Base-by-base conservation (phyloP, 2,888 invertebrate genomes). In the Zonitis immaculata region DNA sequence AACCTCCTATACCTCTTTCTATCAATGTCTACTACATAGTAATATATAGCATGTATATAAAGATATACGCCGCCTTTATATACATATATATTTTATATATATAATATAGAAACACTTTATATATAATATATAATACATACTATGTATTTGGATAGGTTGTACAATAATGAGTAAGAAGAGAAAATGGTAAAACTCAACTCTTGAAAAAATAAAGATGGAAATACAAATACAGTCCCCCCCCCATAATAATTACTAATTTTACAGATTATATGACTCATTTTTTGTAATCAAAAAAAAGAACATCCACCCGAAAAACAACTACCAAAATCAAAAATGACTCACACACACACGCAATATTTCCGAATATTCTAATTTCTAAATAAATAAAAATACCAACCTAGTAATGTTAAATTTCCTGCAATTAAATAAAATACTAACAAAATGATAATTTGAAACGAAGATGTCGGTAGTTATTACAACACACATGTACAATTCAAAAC, bases 21-120 rank as follows among this genome's bases (percentile, higher is more conserved):
- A 35, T 35, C 35, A 35, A 35, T 35, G 35, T 35, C 35, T 35
- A 35, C 35, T 35, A 35, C 16, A 35, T 32, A 30, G 3, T 16
- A 16, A 35, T 18, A 35, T 35, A 35, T 35, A 35, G 49, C 57
- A 49, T 47, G 47, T 14, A 35, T 35, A 35, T 35, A 35, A 35
- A 35, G 35, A 35, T 25, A 48, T 49, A 57, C 56, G 52, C 60
- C 61, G 61, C 59, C 60, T 61, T 62, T 60, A 59, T 59, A 54
- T 51, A 8, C 8, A 27, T 9, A n/a, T n/a, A n/a, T n/a, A n/a
- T n/a, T n/a, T n/a, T n/a, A n/a, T n/a, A n/a, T n/a, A n/a, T n/a
- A n/a, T n/a, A n/a, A n/a, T n/a, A n/a, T n/a, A 49, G 50, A 42
- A 51, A 49, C 51, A 52, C 51, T 52, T 51, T 39, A 25, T n/a